phyloP scores from a whole-genome alignment of 1,140 invertebrate genomes.

The Macrocentrus cingulum region DNA sequence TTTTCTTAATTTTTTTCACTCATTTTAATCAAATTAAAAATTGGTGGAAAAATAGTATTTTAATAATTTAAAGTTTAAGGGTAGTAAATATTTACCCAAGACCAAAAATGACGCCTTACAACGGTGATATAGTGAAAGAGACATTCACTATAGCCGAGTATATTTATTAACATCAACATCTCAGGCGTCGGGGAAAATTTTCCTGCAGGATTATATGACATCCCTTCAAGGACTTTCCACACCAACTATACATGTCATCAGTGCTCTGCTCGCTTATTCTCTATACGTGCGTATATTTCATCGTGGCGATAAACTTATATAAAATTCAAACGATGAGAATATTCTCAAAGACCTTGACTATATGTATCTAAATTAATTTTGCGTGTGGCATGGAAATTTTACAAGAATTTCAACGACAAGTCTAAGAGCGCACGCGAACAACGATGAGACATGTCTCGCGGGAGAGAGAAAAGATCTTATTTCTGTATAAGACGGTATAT shows the following conservation, averaged over 20 bases:
- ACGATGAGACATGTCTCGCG: conserved; percentile 21
- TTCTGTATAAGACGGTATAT: conserved; percentile 27
- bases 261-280: no score
- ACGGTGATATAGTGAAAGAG: conserved; percentile 19
- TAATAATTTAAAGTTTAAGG: neutral
- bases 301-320: neutral
- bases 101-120: no score
- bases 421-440: no score
- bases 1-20: no score
- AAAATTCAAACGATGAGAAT: conserved; percentile 18
- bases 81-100: no score
- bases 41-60: neutral
- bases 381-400: conserved; percentile 22
- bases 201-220: conserved; percentile 19
- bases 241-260: no score
- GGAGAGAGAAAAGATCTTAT: conserved; percentile 33
- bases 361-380: conserved; percentile 27
- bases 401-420: neutral
- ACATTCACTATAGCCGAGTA: conserved; percentile 32
- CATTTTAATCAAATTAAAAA: no score
- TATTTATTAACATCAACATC: conserved; percentile 43
- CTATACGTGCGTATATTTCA: conserved; percentile 7
- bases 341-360: conserved; percentile 15
- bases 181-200: conserved; percentile 17
- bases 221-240: conserved; percentile 8